Base-by-base conservation (phyloP, 2,888 invertebrate genomes). In the Ryuthela nishihirai region DNA sequence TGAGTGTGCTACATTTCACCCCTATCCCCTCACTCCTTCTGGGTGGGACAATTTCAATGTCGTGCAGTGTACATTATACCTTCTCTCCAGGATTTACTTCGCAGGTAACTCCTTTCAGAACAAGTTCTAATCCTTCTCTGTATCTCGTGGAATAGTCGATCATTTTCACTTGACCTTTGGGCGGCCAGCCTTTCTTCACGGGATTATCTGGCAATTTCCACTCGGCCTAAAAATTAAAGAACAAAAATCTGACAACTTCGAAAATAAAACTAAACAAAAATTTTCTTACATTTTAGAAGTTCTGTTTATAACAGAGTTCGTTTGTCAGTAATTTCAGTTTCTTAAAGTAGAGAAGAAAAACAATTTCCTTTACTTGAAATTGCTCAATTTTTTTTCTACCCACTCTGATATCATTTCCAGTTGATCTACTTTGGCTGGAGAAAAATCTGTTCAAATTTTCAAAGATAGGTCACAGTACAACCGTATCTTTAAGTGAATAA, bases 141-240 rank as follows among this genome's bases (percentile, higher is more conserved):
- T 95, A 94, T 3, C 90, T 82, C 24, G 93, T 87, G 71, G 88
- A 83, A 72, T 87, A 88, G 67, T 88, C 79, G 65, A 84, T 82
- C 72, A 97, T 88, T 66, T 82, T 81, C 34, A 97, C 85, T 35
- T 81, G 78, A 55, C 95, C 95, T 34, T 81, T 77, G 55, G 80
- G 78, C 2, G 97, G 95, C 97, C 97, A 97, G 0, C 23, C 23
- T 18, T 77, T 73, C 17, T 82, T 78, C 20, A 86, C 83, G 20
- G 81, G 80, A 44, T 77, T 78, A 25, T 64, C 64, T 10, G 69
- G 66, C 10, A 68, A 65, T 5, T 67, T 59, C 72, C 73, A 74
- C 18, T 64, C 69, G 20, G 66, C 66, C 65, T 66, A 42, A 50
- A 34, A 29, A 24, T 2, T 15, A 43, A 38, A 17, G n/a, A 10